A percentile compares a stretch with the other conserved stretches of the same genome.
These are phyloP conservation scores for Heliopora coerulea DNA, from an alignment of 92 coral and sea anemone genomes.

Conservation along the genomic window DNA sequence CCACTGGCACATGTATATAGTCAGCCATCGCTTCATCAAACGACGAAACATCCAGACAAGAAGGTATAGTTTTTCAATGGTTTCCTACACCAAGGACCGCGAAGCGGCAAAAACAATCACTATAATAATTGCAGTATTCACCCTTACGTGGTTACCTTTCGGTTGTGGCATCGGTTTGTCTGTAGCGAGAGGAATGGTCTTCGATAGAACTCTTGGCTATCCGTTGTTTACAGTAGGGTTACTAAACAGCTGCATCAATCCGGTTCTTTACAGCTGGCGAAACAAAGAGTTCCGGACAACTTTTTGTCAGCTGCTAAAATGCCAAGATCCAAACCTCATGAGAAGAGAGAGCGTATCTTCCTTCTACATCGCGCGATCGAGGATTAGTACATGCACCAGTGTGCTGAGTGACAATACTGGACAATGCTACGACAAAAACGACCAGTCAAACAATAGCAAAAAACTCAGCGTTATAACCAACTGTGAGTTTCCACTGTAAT, in stretches of 20 bases:
- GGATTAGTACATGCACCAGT: constrained; percentile 6
- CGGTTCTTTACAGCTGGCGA: constrained; percentile 77
- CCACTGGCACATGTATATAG: constrained; percentile 19
- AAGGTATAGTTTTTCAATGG: constrained; percentile 17
- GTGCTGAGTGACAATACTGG: constrained; percentile 2
- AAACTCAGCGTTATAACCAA: neutral
- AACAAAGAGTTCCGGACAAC: constrained; percentile 84
- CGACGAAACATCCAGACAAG: constrained; percentile 24
- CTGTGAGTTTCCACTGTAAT: neutral
- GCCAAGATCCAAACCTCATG: constrained; percentile 32
- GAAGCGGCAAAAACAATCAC: constrained; percentile 93
- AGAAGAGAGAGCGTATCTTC: constrained; percentile 35
- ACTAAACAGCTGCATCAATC: constrained; percentile 81
- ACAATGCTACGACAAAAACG: neutral
- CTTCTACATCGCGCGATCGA: constrained; percentile 4
- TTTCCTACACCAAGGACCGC: constrained; percentile 58
- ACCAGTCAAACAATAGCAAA: neutral
- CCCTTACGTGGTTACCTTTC: constrained; percentile 82
- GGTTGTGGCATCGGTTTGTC: constrained; percentile 52
- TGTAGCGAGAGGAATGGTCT: constrained; percentile 5
- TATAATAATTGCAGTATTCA: constrained; percentile 74
- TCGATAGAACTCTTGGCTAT: neutral
- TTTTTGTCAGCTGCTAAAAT: constrained; percentile 64
- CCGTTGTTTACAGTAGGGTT: constrained; percentile 25
- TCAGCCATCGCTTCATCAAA: constrained; percentile 30